phyloP scores from a whole-genome alignment of 1,140 invertebrate species.

The Teleopsis dalmanni region DNA sequence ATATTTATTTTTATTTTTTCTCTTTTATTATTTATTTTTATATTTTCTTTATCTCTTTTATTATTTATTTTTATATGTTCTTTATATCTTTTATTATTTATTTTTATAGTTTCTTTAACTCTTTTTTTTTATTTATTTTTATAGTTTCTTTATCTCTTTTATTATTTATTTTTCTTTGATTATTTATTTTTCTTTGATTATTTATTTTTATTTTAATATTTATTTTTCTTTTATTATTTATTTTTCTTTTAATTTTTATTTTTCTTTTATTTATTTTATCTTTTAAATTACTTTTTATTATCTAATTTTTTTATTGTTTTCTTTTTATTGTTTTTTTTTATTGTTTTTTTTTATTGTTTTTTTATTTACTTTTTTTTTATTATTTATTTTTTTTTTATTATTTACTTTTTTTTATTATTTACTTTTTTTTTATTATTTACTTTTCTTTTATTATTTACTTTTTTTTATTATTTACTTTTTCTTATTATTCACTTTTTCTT shows the following conservation, averaged over 20 bases:
- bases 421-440: background rate
- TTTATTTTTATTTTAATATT: background rate
- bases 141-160: background rate
- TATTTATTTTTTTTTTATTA: background rate
- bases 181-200: background rate
- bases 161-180: background rate
- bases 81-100: background rate
- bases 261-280: background rate
- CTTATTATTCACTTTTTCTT: background rate
- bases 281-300: background rate
- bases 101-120: background rate
- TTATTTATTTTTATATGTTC: background rate
- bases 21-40: background rate
- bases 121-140: background rate
- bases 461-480: background rate
- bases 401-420: background rate
- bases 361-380: background rate
- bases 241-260: background rate
- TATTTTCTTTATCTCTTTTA: conserved; percentile 1
- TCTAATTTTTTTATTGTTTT: background rate
- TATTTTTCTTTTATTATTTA: background rate
- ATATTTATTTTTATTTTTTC: background rate
- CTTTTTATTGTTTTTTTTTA: background rate
- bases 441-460: background rate
- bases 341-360: background rate